A percentile compares a stretch with the other conserved stretches of the same genome.
phyloP scores from a whole-genome alignment of 2,797 vertebrate species.

The Sebastolobus alascanus region DNA sequence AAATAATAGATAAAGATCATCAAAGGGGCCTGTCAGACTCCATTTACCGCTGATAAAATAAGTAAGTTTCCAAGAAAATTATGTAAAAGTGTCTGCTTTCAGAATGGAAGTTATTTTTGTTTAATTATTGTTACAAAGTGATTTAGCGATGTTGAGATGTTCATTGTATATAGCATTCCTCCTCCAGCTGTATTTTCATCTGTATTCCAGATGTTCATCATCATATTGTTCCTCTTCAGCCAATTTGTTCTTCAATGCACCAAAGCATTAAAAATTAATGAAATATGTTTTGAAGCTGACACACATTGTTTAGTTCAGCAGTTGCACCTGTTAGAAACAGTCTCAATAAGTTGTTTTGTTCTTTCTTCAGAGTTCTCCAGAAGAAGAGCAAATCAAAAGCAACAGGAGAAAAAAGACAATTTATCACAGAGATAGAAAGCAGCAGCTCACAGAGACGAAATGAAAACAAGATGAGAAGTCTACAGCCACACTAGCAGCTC shows the following conservation, averaged over 20 bases:
- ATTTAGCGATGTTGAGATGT: not conserved
- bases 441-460: not conserved
- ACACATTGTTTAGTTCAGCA: not conserved
- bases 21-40: not conserved
- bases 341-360: not conserved
- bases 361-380: not conserved
- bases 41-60: not conserved
- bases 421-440: not conserved
- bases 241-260: not conserved
- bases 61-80: slow-evolving; percentile 6
- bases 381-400: slow-evolving; percentile 15
- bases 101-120: not conserved
- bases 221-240: not conserved
- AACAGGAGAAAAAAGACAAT: slow-evolving; percentile 1
- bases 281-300: not conserved
- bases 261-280: not conserved
- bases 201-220: slow-evolving; percentile 6
- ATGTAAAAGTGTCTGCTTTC: not conserved
- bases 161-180: not conserved
- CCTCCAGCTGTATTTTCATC: not conserved
- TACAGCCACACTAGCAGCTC: not conserved
- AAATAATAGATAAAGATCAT: not conserved
- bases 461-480: not conserved
- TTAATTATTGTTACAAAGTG: not conserved
- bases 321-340: not conserved